Evolutionary conservation across 2,888 invertebrate genomes (phyloP), one percentile per base, ranked within the genome.

Genomic region (Oeneis ivallda): DNA sequence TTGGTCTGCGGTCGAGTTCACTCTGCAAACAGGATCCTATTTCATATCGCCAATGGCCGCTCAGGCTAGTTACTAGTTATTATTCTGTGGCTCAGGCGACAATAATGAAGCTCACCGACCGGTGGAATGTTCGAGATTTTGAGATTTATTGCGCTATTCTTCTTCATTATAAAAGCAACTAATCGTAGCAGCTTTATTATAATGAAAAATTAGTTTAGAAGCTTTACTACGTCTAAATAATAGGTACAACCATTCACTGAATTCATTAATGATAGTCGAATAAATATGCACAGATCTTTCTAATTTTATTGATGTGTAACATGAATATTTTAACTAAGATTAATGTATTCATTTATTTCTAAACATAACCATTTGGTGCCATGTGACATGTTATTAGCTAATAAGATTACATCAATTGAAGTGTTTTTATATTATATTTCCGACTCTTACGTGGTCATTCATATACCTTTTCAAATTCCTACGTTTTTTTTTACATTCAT

Each of bases 1-100:
- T 39, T 32, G 13, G 41, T 1, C 39, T 41, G 52, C 52, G 61
- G 61, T 61, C 61, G 41, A 61, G 41, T 50, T 61, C 17, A 39
- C 75, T 81, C 77, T 69, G 77, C 76, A 82, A 82, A 83, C 82
- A 82, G 75, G 79, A 80, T 83, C 82, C 70, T 72, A 76, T 83
- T 83, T 77, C 83, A 78, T 73, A 73, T 69, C 64, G 65, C 52
- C 34, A 50, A 74, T 68, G 66, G 66, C 61, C n/a, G 52, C 41
- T 56, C 57, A 65, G 49, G 60, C 69, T n/a, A n/a, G n/a, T n/a
- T n/a, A n/a, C n/a, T n/a, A n/a, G n/a, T n/a, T n/a, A n/a, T n/a
- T n/a, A n/a, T n/a, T n/a, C n/a, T n/a, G n/a, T n/a, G n/a, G 52
- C 41, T 56, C 57, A 65, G 49, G 60, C 69, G 61, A 67, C 60